Conservation (phyloP, 2,113 vertebrate species). For the Dromaius novaehollandiae region DNA sequence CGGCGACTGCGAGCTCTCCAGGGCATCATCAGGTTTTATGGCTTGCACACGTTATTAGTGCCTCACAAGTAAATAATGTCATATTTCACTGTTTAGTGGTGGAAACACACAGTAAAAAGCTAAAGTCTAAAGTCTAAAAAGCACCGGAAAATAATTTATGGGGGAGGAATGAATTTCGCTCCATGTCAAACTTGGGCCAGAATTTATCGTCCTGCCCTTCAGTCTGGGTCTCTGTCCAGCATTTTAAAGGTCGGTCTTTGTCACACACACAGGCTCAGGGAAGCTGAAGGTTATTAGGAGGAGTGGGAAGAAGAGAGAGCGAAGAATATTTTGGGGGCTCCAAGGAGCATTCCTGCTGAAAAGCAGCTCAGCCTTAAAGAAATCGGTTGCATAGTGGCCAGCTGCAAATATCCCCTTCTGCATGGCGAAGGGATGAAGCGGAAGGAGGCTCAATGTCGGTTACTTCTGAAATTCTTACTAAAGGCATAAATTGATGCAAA, state of each 20-base stretch:
- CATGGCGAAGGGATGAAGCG: neutral
- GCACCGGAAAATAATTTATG: constrained; percentile 55
- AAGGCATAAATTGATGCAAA: neutral
- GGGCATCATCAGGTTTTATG: constrained; percentile 52
- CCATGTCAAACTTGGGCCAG: constrained; percentile 41
- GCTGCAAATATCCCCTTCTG: neutral
- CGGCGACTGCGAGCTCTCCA: constrained; percentile 20
- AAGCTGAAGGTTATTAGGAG: constrained; percentile 49
- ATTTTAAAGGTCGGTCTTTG: constrained; percentile 64
- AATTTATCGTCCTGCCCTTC: constrained; percentile 59
- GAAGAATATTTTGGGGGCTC: neutral
- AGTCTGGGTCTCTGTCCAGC: constrained; percentile 51
- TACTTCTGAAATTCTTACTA: neutral
- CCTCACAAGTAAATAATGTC: constrained; percentile 65
- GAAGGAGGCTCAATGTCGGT: neutral
- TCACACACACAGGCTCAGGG: neutral
- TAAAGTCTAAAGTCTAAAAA: constrained; percentile 65
- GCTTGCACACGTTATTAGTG: constrained; percentile 55
- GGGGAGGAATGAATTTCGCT: constrained; percentile 59
- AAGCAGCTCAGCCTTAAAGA: neutral
- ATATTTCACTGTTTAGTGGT: constrained; percentile 65
- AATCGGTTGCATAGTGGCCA: neutral
- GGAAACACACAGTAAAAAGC: constrained; percentile 59
- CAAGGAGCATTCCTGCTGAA: neutral
- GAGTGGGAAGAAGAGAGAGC: neutral